phyloP scores from a whole-genome alignment of 1,140 invertebrate species.

The Drosophila takahashii region DNA sequence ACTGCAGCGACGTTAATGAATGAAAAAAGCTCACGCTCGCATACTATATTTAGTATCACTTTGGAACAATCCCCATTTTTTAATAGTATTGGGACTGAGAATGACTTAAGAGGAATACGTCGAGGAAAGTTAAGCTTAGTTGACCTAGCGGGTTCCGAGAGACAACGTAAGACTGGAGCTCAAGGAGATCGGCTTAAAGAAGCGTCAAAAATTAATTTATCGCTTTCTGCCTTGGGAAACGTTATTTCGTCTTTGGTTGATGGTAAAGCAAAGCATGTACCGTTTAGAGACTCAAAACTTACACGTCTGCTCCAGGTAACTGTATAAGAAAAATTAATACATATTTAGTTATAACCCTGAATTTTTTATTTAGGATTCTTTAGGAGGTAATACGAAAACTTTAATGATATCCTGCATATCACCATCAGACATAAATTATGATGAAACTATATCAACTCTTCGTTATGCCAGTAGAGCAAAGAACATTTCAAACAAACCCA shows the following conservation, averaged over 20 bases:
- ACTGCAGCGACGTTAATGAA: conserved; percentile 97
- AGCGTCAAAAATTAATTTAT: conserved; percentile 98
- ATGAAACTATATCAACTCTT: conserved; percentile 95
- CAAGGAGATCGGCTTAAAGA: conserved; percentile 95
- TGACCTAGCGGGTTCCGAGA: conserved; percentile 93
- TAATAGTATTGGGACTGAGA: conserved; percentile 4
- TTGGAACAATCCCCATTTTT: conserved; percentile 89
- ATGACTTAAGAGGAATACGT: conserved; percentile 85
- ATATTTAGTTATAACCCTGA: too few species aligned
- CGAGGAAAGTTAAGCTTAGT: conserved; percentile 95
- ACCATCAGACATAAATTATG: conserved; percentile 94
- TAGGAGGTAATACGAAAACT: conserved; percentile 97
- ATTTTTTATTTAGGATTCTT: conserved; percentile 89
- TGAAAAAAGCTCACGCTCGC: conserved; percentile 93
- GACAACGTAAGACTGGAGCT: conserved; percentile 95
- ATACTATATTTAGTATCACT: conserved; percentile 96
- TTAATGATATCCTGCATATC: conserved; percentile 97
- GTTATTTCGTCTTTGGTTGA: conserved; percentile 97
- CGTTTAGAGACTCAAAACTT: conserved; percentile 97
- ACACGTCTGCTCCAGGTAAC: conserved; percentile 92
- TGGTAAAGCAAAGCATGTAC: conserved; percentile 95
- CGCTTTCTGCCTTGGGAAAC: conserved; percentile 96
- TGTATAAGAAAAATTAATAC: background rate
- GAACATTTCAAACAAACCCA: conserved; percentile 96
- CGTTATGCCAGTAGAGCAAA: conserved; percentile 96